Evolutionary conservation across 1,140 invertebrate genomes (phyloP).

Genomic region (Hirudo medicinalis): DNA sequence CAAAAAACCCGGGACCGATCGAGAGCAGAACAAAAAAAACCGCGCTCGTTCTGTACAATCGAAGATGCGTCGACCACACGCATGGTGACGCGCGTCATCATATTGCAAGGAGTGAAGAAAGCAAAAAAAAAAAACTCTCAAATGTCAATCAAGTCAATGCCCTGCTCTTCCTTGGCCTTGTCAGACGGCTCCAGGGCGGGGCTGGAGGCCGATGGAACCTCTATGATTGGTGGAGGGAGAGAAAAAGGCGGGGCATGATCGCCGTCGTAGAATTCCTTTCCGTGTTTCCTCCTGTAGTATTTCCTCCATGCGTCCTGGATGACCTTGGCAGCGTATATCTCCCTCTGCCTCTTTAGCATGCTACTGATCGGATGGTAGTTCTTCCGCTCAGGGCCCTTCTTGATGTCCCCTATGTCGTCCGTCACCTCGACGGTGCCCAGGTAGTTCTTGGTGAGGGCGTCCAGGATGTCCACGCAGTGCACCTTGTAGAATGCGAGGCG

Average conservation of each 20-base stretch:
- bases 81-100: too few relatives aligned
- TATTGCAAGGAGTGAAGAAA: too few relatives aligned
- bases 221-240: constrained; percentile 1
- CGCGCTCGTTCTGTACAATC: too few relatives aligned
- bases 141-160: constrained; percentile 8
- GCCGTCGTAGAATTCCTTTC: neutral
- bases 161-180: neutral
- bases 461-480: constrained; percentile 93
- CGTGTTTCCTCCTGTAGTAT: constrained; percentile 22
- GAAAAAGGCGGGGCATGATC: too few relatives aligned
- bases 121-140: neutral
- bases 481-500: constrained; percentile 42
- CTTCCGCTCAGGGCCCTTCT: constrained; percentile 14
- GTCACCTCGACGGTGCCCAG: constrained; percentile 72
- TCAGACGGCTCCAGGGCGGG: neutral
- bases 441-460: constrained; percentile 79
- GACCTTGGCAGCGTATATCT: constrained; percentile 83
- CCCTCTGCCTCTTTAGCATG: constrained; percentile 80
- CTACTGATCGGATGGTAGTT: constrained; percentile 76
- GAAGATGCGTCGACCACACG: too few relatives aligned
- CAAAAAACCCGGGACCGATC: too few relatives aligned
- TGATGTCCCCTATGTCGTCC: constrained; percentile 50
- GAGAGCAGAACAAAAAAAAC: too few relatives aligned
- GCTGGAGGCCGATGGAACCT: neutral
- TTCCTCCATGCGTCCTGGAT: constrained; percentile 77